Conservation (phyloP, 2,797 vertebrate genomes). For the Lithobates sylvaticus region DNA sequence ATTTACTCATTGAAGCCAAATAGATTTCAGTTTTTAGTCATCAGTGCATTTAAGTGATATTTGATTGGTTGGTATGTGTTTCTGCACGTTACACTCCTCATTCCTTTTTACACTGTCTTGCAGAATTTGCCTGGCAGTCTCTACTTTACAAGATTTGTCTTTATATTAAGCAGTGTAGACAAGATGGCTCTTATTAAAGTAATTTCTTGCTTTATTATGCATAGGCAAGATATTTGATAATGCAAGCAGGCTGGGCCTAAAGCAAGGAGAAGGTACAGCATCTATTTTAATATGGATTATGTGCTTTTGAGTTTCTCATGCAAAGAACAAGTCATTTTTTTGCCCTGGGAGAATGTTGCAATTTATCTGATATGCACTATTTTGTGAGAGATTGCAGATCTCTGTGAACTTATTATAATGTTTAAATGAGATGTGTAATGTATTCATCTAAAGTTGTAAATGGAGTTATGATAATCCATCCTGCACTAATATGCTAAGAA, state of each 20-base stretch:
- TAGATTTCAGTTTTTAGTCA: neutral
- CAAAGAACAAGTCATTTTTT: constrained; percentile 56
- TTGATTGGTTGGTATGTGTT: neutral
- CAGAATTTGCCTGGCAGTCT: neutral
- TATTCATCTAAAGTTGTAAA: constrained; percentile 63
- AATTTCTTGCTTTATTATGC: neutral
- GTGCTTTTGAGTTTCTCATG: constrained; percentile 42
- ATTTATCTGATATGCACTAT: constrained; percentile 58
- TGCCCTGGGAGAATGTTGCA: constrained; percentile 56
- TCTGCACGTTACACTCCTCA: neutral
- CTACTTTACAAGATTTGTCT: neutral
- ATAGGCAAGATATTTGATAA: constrained; percentile 7
- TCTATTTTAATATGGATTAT: constrained; percentile 51
- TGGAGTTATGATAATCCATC: constrained; percentile 62
- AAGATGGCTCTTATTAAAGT: constrained; percentile 61
- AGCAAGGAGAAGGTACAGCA: constrained; percentile 33
- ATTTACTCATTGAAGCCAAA: neutral
- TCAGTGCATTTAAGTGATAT: neutral
- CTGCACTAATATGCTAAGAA: constrained; percentile 62
- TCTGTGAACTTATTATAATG: constrained; percentile 59
- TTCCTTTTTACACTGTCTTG: neutral
- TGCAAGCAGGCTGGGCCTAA: constrained; percentile 17
- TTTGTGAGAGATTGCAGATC: constrained; percentile 60
- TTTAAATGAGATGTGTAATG: constrained; percentile 63
- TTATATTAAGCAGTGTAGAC: constrained; percentile 34